Base-by-base conservation (phyloP, 1,140 invertebrate genomes). In the Odontomachus brunneus region DNA sequence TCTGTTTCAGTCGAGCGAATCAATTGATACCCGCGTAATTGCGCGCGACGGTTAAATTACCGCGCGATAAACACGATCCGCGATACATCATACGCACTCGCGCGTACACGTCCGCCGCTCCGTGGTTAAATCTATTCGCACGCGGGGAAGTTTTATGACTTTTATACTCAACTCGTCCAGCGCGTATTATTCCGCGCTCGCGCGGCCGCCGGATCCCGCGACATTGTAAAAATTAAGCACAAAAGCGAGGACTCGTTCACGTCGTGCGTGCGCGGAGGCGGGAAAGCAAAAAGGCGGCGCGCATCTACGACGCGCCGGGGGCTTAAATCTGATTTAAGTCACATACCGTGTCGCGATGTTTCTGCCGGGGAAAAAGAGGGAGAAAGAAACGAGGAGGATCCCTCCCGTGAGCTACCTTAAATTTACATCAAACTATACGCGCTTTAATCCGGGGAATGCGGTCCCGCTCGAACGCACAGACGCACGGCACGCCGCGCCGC, bases 251-350 rank as follows among this genome's bases (percentile, higher is more conserved):
- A 53, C 59, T 76, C 66, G 60, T 69, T 53, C 24, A 49, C 59
- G 38, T 7, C 38, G 38, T 59, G 62, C 53, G 29, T 5, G 57
- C 83, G 80, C 87, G 71, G 67, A 63, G 26, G 44, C n/a, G 67
- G 51, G 59, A 11, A 60, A 86, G 84, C 78, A 86, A 84, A 84
- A 67, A 73, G 33, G 24, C 71, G 51, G 15, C 63, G 51, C 62
- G 85, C 67, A 72, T 60, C 81, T 84, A 80, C 65, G 73, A 73
- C 71, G 84, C 15, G 59, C 60, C 19, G 62, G 72, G 66, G 66
- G 85, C 89, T 90, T 92, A 92, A 92, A 92, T 92, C 90, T 91
- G 91, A 92, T 91, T 92, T 92, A 92, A 92, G 87, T 91, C 91
- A 89, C 86, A 91, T 91, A 89, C 90, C 90, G 89, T 92, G 91